Base-by-base conservation (phyloP, 23 tunicate genomes). In the Botrylloides violaceus region DNA sequence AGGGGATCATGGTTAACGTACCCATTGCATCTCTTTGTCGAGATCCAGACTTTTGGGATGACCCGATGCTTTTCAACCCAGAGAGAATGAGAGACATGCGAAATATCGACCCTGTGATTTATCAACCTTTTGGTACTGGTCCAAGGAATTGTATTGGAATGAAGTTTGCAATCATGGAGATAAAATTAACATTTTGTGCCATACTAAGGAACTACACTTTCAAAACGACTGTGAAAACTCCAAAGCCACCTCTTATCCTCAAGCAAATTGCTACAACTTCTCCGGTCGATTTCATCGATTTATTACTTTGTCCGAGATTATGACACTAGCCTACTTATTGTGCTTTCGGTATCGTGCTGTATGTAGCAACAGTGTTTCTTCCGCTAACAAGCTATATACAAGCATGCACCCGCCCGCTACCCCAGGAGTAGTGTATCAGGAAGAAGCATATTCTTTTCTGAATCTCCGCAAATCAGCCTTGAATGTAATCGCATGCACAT, bases 31-130 rank as follows among this genome's bases (percentile, higher is more conserved):
- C 81, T 1, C 9, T 87, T 58, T 38, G 71, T 50, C 79, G 66
- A 22, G 95, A 87, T 71, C 82, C 77, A 26, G 82, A 81, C 53
- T 76, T 74, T 24, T 87, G 86, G 86, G 95, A 87, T 18, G 82
- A 87, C 49, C 95, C 95, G 3, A 26, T 32, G 6, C 27, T 57
- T 18, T 87, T 55, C 37, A 76, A 76, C 34, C 95, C 95, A 24
- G 95, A 87, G 20, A 84, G 92, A 31, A 72, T 84, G 80, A 77
- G 64, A 73, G 76, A 84, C 29, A 84, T 84, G 84, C 64, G 75
- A 37, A 59, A 57, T 34, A 79, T 84, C 63, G 83, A 84, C 38
- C 84, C 79, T 0, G 64, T 84, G 77, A 53, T 84, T 29, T 78
- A 60, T 61, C 84, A 79, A 66, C 92, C 92, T 9, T 84, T 84